phyloP scores from a whole-genome alignment of 2,888 invertebrate genomes.

The Erebia aethiops region DNA sequence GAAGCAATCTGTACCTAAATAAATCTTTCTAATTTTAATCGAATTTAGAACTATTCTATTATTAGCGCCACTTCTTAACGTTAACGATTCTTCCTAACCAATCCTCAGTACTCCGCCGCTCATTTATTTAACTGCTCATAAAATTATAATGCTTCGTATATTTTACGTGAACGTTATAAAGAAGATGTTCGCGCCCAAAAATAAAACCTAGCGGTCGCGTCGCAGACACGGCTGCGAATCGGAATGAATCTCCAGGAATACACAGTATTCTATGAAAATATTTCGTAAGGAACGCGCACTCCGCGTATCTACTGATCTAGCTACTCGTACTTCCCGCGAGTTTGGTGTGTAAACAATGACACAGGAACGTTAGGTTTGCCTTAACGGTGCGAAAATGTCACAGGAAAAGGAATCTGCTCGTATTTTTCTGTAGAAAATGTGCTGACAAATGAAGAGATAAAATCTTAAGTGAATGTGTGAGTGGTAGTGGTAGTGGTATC shows the following conservation, averaged over 20 bases:
- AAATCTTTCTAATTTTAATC: slow-evolving; percentile 44
- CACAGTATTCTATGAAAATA: slow-evolving; percentile 53
- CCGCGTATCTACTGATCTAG: slow-evolving; percentile 6
- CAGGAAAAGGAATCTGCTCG: slow-evolving; percentile 22
- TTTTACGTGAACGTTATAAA: slow-evolving; percentile 54
- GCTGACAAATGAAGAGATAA: neutral
- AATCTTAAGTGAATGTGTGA: slow-evolving; percentile 22
- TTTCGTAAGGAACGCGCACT: slow-evolving; percentile 47
- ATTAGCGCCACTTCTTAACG: neutral
- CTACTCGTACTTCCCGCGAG: slow-evolving; percentile 28
- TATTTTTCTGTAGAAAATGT: neutral
- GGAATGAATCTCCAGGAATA: slow-evolving; percentile 52
- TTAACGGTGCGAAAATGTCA: slow-evolving; percentile 26
- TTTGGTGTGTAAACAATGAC: slow-evolving; percentile 45
- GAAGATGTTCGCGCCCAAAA: slow-evolving; percentile 53
- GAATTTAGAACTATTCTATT: slow-evolving; percentile 16
- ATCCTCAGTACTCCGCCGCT: slow-evolving; percentile 2
- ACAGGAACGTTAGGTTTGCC: slow-evolving; percentile 31
- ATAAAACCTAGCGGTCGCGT: slow-evolving; percentile 56
- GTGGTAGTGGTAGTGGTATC: neutral
- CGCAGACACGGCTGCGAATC: slow-evolving; percentile 51
- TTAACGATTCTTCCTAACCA: neutral
- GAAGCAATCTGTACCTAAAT: slow-evolving; percentile 42
- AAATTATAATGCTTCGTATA: slow-evolving; percentile 47
- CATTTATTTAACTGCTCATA: slow-evolving; percentile 48